These are phyloP conservation scores for Agrotis segetum DNA, from an alignment of 2,888 invertebrate genomes.

Conservation along the genomic window DNA sequence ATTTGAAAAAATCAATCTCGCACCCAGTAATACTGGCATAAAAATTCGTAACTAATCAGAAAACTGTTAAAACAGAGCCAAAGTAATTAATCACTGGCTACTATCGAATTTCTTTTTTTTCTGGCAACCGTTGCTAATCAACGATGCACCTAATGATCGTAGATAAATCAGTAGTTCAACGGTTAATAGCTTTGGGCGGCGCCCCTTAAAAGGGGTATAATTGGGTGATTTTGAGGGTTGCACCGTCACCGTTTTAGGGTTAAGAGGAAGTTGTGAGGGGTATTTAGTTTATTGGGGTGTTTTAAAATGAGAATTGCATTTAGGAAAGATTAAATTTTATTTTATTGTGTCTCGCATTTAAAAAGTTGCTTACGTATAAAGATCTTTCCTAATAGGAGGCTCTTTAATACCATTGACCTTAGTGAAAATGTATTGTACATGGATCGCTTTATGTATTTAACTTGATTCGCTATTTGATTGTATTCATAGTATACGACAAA, in stretches of 20 bases:
- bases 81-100: slow-evolving; percentile 61
- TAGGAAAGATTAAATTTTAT: slow-evolving; percentile 22
- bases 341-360: not conserved
- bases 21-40: slow-evolving; percentile 14
- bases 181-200: slow-evolving; percentile 85
- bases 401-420: not conserved
- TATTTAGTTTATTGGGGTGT: slow-evolving; percentile 10
- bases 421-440: not conserved
- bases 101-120: slow-evolving; percentile 57
- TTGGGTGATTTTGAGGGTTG: slow-evolving; percentile 87
- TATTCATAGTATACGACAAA: no score
- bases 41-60: slow-evolving; percentile 40
- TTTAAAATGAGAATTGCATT: slow-evolving; percentile 38
- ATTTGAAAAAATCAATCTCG: not conserved
- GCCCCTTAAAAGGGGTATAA: slow-evolving; percentile 85
- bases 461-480: no score
- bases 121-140: slow-evolving; percentile 80
- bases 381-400: not conserved
- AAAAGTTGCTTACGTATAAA: not conserved
- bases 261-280: slow-evolving; percentile 73
- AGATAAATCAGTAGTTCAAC: slow-evolving; percentile 86
- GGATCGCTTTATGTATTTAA: no score
- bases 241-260: slow-evolving; percentile 80
- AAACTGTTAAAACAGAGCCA: slow-evolving; percentile 52
- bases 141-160: slow-evolving; percentile 81